Evolutionary conservation across 30 jellyfish, hydroid and myxozoan genomes (phyloP), one percentile per base, ranked within the genome.

Genomic region (Aurelia sp.): DNA sequence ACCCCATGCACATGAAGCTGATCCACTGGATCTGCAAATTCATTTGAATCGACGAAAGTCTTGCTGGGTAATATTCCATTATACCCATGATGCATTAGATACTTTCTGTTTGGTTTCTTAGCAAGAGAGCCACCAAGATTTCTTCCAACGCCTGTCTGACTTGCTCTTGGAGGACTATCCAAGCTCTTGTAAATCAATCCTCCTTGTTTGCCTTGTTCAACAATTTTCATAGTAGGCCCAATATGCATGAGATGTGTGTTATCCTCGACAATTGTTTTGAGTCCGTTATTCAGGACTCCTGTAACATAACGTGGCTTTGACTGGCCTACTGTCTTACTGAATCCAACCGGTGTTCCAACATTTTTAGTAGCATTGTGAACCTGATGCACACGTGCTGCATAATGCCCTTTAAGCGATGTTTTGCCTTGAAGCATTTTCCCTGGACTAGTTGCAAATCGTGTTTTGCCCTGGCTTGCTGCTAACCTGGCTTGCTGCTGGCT

Each of bases 201-300:
- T 6, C 93, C 86, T 1, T 76, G 81, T 9, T 73, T 55, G 10
- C 58, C 69, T 16, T 63, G 53, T 48, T 84, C 93, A 18, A 84
- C 87, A 4, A 84, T 84, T 63, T 84, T 84, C 40, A 73, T 73
- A 41, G 93, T 84, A 6, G 93, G 93, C 35, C 93, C 93, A 12
- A 84, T 23, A 21, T 71, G 93, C 87, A 61, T 84, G 37, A 84
- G 31, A 4, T 50, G 76, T 16, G 27, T 53, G 23, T 73, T 51
- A 23, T 47, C 82, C 30, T 84, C 93, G 19, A 61, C 86, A 7
- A 60, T 73, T 15, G 92, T 71, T 31, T 57, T 71, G 5, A 69
- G 75, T 81, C 92, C 92, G 27, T 82, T 71, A 41, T 70, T 20
- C 51, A 71, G 35, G 13, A 82, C 72, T 17, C 79, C 82, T 6